These are phyloP conservation scores for Brienomyrus brachyistius DNA, from an alignment of 2,113 vertebrate species.

Conservation along the genomic window DNA sequence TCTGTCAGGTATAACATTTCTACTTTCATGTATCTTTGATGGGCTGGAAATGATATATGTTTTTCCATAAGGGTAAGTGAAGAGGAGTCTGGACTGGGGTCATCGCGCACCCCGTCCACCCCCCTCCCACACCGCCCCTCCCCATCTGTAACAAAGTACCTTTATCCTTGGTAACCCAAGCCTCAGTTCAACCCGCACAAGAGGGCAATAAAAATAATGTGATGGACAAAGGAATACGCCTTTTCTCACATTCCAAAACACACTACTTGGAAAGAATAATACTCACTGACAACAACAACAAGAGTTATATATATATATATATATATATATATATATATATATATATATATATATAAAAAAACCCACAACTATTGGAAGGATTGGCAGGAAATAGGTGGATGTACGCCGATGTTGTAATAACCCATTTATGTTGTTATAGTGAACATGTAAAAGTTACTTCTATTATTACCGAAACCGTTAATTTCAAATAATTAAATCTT, in stretches of 20 bases:
- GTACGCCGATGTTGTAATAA: neutral
- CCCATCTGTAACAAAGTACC: neutral
- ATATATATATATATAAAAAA: neutral
- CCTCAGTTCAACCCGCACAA: neutral
- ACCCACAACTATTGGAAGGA: neutral
- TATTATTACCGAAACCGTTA: neutral
- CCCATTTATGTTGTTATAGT: neutral
- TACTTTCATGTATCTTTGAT: conserved; percentile 5
- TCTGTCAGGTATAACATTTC: neutral
- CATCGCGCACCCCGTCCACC: neutral
- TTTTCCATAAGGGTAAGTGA: conserved; percentile 6
- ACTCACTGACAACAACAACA: neutral
- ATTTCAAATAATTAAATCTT: neutral
- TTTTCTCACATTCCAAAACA: conserved; percentile 8
- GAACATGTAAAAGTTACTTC: neutral
- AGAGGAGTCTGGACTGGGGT: neutral
- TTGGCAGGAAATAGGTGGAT: neutral
- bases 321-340: neutral
- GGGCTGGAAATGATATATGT: conserved; percentile 10
- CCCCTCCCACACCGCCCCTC: neutral
- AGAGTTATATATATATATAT: too few relatives aligned
- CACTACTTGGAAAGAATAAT: neutral
- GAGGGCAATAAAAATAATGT: neutral
- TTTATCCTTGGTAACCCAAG: neutral
- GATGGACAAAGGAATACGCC: neutral